Evolutionary conservation across 2,113 vertebrate genomes (phyloP), one percentile per base, ranked within the genome.

Genomic region (Scalopus aquaticus): DNA sequence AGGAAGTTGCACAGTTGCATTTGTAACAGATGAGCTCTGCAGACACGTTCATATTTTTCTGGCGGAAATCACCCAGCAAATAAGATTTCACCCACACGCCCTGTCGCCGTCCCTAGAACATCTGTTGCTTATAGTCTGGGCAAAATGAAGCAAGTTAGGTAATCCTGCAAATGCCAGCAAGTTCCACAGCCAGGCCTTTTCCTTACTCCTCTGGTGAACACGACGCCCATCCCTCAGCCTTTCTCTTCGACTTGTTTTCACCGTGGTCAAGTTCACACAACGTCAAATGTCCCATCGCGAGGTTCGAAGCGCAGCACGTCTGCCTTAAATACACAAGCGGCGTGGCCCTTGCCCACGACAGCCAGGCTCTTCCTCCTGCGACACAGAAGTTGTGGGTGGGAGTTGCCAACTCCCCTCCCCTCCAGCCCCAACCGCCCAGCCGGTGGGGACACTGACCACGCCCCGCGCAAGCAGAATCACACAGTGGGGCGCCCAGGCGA

Each of bases 1-100:
- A 79, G 44, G 62, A 93, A 51, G 32, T 39, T 16, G 28, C 15
- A 72, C 70, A 67, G 32, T 9, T n/a, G 10, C 1, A 4, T 28
- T 35, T 42, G 8, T 28, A 64, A 32, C n/a, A 16, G 73, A 70
- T 67, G 39, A 78, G 35, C 58, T 74, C 76, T n/a, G 4, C 24
- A 78, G 77, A 58, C 20, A 62, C 30, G 22, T 62, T 89, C 88
- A 73, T 77, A 70, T 81, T 77, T 93, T 64, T 62, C 62, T 15
- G n/a, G 26, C 32, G 81, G 54, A 94, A 95, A 91, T 89, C n/a
- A 85, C 42, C 46, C 42, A 65, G 76, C 46, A 95, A 83, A 56
- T 24, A 46, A 72, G 46, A 46, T 78, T 88, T 89, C 5, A 20
- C 17, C 64, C 22, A 16, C 56, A 17, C 35, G 22, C 37, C 26